A percentile compares a stretch with the other conserved stretches of the same genome.
These are phyloP conservation scores for Orthonyx spaldingii DNA, from an alignment of 2,113 vertebrate genomes.

Conservation along the genomic window DNA sequence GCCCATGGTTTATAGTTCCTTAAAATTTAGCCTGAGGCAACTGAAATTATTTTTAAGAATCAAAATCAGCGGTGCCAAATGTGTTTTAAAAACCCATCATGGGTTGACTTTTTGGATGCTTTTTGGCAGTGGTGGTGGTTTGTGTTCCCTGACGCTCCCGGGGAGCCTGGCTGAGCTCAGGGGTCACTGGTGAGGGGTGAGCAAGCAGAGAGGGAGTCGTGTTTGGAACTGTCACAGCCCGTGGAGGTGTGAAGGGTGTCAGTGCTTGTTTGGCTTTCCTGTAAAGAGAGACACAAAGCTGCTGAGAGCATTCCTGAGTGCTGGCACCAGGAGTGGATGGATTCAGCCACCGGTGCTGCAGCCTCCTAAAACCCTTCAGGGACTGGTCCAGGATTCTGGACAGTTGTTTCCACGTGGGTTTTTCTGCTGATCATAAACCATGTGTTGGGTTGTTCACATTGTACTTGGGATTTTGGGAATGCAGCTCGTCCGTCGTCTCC, in stretches of 20 bases:
- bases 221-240: background rate
- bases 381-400: background rate
- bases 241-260: background rate
- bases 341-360: background rate
- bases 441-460: background rate
- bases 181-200: background rate
- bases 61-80: background rate
- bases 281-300: background rate
- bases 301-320: background rate
- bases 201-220: background rate
- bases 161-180: fast-evolving
- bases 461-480: background rate
- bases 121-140: background rate
- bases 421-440: background rate
- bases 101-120: background rate
- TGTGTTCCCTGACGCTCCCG: background rate
- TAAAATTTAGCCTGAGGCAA: background rate
- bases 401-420: background rate
- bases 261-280: background rate
- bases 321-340: background rate
- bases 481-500: fast-evolving
- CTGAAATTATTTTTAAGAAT: background rate
- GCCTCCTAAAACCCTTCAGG: background rate
- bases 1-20: background rate
- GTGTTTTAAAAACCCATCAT: background rate